Evolutionary conservation across 2,113 vertebrate species (phyloP).

Genomic region (Excalfactoria chinensis): DNA sequence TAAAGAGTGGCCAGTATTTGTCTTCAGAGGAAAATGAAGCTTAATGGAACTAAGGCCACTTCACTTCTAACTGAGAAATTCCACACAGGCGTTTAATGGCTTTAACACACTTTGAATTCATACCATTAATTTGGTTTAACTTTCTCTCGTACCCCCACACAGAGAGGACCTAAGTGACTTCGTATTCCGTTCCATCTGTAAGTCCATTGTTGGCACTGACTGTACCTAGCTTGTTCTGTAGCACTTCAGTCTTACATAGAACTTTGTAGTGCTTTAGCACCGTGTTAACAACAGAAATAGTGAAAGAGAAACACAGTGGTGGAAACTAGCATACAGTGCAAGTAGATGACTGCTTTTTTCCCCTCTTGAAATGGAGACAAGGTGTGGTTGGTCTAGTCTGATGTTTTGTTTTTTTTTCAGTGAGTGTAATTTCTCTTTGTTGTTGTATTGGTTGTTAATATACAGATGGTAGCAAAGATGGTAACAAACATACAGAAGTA

Average conservation of each 20-base stretch:
- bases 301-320: neutral
- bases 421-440: neutral
- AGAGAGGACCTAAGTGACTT: neutral
- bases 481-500: no score
- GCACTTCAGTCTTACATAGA: neutral
- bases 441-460: no score
- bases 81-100: constrained; percentile 7
- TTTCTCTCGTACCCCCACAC: neutral
- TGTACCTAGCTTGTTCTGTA: neutral
- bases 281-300: neutral
- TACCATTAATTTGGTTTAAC: constrained; percentile 20
- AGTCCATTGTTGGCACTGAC: neutral
- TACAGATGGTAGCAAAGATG: no score
- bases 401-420: neutral
- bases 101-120: constrained; percentile 32
- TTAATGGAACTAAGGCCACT: neutral
- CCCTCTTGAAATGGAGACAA: neutral
- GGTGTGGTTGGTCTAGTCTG: neutral
- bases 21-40: constrained; percentile 18
- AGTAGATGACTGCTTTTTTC: neutral
- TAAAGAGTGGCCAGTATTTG: neutral
- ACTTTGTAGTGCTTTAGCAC: neutral
- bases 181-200: neutral
- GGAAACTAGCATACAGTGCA: neutral
- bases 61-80: constrained; percentile 15